A percentile compares a stretch with the other conserved stretches of the same genome.
phyloP scores from a whole-genome alignment of 2,797 vertebrate species.

The Numenius phaeopus region DNA sequence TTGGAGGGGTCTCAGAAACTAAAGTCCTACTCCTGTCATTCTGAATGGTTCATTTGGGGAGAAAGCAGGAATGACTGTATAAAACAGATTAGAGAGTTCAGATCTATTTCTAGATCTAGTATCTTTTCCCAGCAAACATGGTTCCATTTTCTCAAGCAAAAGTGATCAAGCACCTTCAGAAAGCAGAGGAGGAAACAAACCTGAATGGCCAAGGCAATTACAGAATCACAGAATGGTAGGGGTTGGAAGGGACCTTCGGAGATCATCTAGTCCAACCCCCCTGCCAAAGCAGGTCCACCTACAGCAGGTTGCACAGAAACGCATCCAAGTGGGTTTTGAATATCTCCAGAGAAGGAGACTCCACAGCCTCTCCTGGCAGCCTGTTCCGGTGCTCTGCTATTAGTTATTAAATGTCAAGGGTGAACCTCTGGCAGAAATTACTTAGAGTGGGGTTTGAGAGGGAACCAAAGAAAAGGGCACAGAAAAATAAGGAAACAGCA shows the following conservation, averaged over 20 bases:
- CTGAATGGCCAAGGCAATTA: neutral
- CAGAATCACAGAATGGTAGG: too few relatives aligned
- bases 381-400: too few relatives aligned
- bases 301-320: too few relatives aligned
- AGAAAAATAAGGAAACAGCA: neutral
- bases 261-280: too few relatives aligned
- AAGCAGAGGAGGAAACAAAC: neutral
- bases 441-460: neutral
- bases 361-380: too few relatives aligned
- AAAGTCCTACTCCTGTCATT: neutral
- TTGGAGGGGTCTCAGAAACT: neutral
- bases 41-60: neutral
- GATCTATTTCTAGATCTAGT: too few relatives aligned
- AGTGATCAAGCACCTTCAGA: neutral
- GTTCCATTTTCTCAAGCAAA: neutral
- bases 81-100: neutral
- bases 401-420: neutral
- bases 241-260: too few relatives aligned
- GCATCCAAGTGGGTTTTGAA: too few relatives aligned
- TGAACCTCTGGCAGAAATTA: neutral
- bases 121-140: rapidly evolving
- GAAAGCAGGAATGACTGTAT: neutral
- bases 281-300: too few relatives aligned
- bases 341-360: too few relatives aligned
- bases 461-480: neutral